Conservation (phyloP, 2,797 vertebrate genomes). For the Nannoperca australis region DNA sequence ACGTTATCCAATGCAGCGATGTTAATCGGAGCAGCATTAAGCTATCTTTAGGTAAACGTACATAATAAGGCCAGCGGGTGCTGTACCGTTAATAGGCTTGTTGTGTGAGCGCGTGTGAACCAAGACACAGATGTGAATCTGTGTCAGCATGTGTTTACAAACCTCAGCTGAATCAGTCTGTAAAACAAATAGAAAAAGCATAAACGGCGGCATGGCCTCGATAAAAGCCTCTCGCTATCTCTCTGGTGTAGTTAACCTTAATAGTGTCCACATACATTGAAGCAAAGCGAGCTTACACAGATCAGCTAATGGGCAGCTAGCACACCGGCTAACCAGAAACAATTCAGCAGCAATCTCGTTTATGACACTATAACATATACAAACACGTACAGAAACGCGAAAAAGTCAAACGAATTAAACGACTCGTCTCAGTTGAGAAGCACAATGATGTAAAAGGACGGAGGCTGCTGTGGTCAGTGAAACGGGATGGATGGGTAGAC, state of each 20-base stretch:
- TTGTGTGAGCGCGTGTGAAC: not conserved
- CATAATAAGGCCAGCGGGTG: not conserved
- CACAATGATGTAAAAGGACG: not conserved
- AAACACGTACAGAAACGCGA: not conserved
- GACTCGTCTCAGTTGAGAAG: not conserved
- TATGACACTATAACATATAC: not conserved
- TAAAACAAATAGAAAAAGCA: not conserved
- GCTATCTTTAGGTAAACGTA: slow-evolving; percentile 2
- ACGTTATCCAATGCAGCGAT: not conserved
- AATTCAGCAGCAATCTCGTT: not conserved
- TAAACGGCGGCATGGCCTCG: not conserved
- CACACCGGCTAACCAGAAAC: slow-evolving; percentile 25
- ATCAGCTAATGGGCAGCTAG: slow-evolving; percentile 40
- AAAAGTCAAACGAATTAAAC: not conserved
- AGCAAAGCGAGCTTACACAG: not conserved
- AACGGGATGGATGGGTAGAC: not conserved
- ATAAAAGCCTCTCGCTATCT: not conserved
- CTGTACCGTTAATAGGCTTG: slow-evolving; percentile 27
- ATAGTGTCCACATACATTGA: slow-evolving; percentile 1
- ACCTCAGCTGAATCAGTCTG: slow-evolving; percentile 37
- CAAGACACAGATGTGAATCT: slow-evolving; percentile 32
- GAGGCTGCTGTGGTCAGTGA: slow-evolving; percentile 14
- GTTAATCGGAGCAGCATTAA: not conserved
- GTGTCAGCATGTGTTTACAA: slow-evolving; percentile 67
- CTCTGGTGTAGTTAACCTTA: not conserved